Evolutionary conservation across 2,888 invertebrate species (phyloP), one percentile per base, ranked within the genome.

Genomic region (Phyllotreta cruciferae): DNA sequence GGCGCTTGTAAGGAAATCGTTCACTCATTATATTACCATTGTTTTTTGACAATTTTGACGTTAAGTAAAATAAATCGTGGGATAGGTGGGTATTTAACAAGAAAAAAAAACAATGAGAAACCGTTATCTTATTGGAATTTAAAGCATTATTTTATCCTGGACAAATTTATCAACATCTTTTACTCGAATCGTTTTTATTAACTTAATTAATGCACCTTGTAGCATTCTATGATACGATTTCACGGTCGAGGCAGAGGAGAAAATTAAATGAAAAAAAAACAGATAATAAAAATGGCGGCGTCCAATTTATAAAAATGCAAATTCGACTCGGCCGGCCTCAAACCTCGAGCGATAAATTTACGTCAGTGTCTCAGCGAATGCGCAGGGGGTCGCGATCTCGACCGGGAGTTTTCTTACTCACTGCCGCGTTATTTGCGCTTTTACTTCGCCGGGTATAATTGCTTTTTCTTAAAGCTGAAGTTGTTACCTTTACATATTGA

Each of bases 311-410:
- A 45, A 63, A 24, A 63, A 75, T 77, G 75, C 72, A 75, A 77
- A 76, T 76, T 74, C 71, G 69, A 71, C 41, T 60, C 69, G 72
- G 74, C 71, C 70, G 75, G 71, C 70, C 71, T 75, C 69, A 71
- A 74, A 73, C 74, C 70, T 70, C 69, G 69, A 66, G 73, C 71
- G 70, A 77, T 78, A 78, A 75, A 77, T 78, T 78, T 75, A 73
- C 77, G 77, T 77, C 77, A 77, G 75, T 70, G 77, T 77, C 76
- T 73, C 67, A 57, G 63, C 45, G 65, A 68, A 68, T 69, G 74
- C 74, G 71, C 71, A 77, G 77, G 78, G 78, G 78, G 77, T 75
- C 76, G 24, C 24, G 69, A 66, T 69, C 64, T 60, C 64, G 65
- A 61, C 67, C 68, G 69, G 66, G 71, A 70, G 64, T 71, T 50